phyloP scores from a whole-genome alignment of 2,888 invertebrate species.

The Taenaris catops region DNA sequence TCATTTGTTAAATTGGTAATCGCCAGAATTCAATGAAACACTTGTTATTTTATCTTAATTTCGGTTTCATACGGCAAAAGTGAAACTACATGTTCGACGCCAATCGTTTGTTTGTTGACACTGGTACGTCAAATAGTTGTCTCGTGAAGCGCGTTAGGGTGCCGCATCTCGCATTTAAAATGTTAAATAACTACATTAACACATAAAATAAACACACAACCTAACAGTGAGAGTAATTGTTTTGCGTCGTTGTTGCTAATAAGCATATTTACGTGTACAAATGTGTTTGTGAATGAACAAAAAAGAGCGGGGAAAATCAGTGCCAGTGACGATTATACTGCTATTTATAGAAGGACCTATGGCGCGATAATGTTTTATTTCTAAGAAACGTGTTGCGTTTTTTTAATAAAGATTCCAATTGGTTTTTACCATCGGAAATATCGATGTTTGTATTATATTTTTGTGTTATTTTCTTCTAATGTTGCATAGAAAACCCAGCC shows the following conservation, averaged over 20 bases:
- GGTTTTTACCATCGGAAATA: slow-evolving; percentile 29
- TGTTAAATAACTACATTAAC: slow-evolving; percentile 38
- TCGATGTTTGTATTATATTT: slow-evolving; percentile 22
- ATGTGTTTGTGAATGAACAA: slow-evolving; percentile 46
- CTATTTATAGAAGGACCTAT: slow-evolving; percentile 68
- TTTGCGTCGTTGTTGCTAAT: slow-evolving; percentile 37
- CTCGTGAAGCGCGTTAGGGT: slow-evolving; percentile 54
- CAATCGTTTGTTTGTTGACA: slow-evolving; percentile 41
- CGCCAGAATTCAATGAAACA: background rate
- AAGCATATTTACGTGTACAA: slow-evolving; percentile 29
- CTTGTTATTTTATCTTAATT: background rate
- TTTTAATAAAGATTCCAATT: slow-evolving; percentile 26
- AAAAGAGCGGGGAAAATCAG: slow-evolving; percentile 66
- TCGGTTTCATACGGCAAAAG: slow-evolving; percentile 18
- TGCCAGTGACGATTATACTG: slow-evolving; percentile 56
- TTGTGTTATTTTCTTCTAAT: slow-evolving; percentile 12
- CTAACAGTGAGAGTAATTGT: slow-evolving; percentile 34
- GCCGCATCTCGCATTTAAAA: slow-evolving; percentile 48
- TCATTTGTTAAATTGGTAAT: too few relatives aligned
- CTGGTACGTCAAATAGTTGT: slow-evolving; percentile 55
- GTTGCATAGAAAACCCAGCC: slow-evolving; percentile 35
- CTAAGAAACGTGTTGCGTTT: slow-evolving; percentile 27
- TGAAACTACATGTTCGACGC: slow-evolving; percentile 24
- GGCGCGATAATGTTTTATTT: slow-evolving; percentile 46
- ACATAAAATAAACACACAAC: slow-evolving; percentile 34